A percentile compares a stretch with the other conserved stretches of the same genome.
These are phyloP conservation scores for Wiebesia pumilae DNA, from an alignment of 1,140 invertebrate genomes.

Conservation along the genomic window DNA sequence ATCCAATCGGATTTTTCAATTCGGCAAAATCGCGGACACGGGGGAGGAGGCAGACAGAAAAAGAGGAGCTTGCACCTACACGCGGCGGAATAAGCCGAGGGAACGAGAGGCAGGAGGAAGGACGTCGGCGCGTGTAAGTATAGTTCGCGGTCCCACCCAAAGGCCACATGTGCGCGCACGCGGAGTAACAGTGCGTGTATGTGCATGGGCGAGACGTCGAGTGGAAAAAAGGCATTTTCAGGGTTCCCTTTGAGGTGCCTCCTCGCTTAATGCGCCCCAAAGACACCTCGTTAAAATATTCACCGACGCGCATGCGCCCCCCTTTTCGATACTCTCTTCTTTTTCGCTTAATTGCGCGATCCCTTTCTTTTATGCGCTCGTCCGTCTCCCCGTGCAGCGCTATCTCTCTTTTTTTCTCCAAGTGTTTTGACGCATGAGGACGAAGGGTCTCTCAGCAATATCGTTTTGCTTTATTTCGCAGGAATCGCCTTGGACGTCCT, in stretches of 20 bases:
- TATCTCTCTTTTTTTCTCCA: background rate
- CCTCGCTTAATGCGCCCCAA: constrained; percentile 5
- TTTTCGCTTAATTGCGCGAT: constrained; percentile 12
- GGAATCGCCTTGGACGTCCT: background rate
- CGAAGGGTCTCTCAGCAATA: too few species aligned
- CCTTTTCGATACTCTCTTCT: background rate
- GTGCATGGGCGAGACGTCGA: constrained; percentile 3
- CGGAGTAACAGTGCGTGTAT: background rate
- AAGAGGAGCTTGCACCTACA: constrained; percentile 10
- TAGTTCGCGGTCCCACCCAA: constrained; percentile 46
- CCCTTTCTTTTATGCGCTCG: background rate
- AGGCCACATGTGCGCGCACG: constrained; percentile 10
- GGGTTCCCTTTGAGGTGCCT: background rate
- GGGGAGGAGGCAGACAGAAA: constrained; percentile 24
- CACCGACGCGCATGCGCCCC: background rate
- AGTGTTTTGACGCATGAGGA: background rate
- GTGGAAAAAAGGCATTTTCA: constrained; percentile 40
- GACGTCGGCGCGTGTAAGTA: constrained; percentile 1
- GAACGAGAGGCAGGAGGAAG: background rate
- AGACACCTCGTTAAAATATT: constrained; percentile 42
- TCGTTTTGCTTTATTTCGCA: background rate
- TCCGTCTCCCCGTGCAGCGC: background rate
- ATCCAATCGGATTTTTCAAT: constrained; percentile 27
- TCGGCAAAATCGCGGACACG: background rate
- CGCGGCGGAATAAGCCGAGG: constrained; percentile 12